A percentile compares a stretch with the other conserved stretches of the same genome.
These are phyloP conservation scores for Aspidiotus destructor DNA, from an alignment of 2,888 invertebrate genomes.

Conservation along the genomic window DNA sequence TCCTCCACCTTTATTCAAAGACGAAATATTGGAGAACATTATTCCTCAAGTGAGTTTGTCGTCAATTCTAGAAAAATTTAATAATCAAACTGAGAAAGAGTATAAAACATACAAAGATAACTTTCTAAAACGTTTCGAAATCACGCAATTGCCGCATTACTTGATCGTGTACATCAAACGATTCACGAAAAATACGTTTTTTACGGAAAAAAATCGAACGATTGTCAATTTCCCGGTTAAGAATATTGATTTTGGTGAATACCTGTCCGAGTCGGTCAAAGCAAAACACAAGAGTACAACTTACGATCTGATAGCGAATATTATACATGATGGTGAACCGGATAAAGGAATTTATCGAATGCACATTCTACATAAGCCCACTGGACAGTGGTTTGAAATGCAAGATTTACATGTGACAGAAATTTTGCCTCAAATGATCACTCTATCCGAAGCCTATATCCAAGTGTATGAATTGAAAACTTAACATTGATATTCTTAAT, in stretches of 20 bases:
- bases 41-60: constrained; percentile 97
- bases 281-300: constrained; percentile 69
- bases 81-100: constrained; percentile 89
- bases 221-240: constrained; percentile 99
- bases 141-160: constrained; percentile 85
- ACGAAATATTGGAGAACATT: constrained; percentile 95
- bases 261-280: constrained; percentile 74
- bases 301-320: constrained; percentile 96
- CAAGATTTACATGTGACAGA: constrained; percentile 96
- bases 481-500: not conserved
- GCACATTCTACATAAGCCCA: constrained; percentile 46
- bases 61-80: constrained; percentile 89
- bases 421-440: constrained; percentile 98
- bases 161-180: constrained; percentile 93
- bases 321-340: constrained; percentile 97
- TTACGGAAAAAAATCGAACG: constrained; percentile 97
- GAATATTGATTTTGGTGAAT: constrained; percentile 94
- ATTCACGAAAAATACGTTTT: constrained; percentile 98
- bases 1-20: constrained; percentile 92
- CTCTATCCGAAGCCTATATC: constrained; percentile 96
- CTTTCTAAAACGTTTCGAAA: constrained; percentile 91
- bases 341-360: constrained; percentile 56
- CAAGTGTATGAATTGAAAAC: constrained; percentile 51
- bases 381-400: constrained; percentile 80
- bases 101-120: constrained; percentile 99